These are phyloP conservation scores for Lophura nycthemera DNA, from an alignment of 2,113 vertebrate genomes.

Conservation along the genomic window DNA sequence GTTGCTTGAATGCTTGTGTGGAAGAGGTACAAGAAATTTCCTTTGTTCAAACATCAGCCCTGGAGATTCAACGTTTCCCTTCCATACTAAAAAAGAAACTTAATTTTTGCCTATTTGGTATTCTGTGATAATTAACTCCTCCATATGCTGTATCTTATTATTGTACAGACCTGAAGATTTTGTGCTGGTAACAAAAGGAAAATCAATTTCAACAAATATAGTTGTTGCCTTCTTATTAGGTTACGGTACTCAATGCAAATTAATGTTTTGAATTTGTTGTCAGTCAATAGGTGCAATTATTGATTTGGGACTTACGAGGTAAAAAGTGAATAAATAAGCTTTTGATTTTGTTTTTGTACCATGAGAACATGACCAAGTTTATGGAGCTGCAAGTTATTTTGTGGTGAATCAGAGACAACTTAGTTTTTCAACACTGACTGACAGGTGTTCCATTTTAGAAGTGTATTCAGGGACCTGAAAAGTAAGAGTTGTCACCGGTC, in stretches of 20 bases:
- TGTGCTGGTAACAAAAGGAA: slow-evolving; percentile 71
- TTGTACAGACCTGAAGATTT: slow-evolving; percentile 25
- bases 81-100: background rate
- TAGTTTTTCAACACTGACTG: background rate
- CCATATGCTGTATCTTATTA: slow-evolving; percentile 21
- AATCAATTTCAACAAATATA: slow-evolving; percentile 76
- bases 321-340: slow-evolving; percentile 65
- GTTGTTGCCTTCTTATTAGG: slow-evolving; percentile 74
- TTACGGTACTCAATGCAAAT: slow-evolving; percentile 77
- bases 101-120: slow-evolving; percentile 45
- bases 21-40: background rate
- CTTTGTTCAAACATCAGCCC: background rate
- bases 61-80: background rate
- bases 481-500: background rate
- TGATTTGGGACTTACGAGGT: slow-evolving; percentile 69
- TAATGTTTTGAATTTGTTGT: slow-evolving; percentile 77
- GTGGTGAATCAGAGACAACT: background rate
- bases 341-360: slow-evolving; percentile 57
- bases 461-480: background rate
- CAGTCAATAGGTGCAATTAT: slow-evolving; percentile 77
- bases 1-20: background rate
- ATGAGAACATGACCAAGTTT: slow-evolving; percentile 43
- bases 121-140: slow-evolving; percentile 65
- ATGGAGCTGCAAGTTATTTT: slow-evolving; percentile 21
- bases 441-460: background rate